These are phyloP conservation scores for Cotesia congregata DNA, from an alignment of 2,888 invertebrate genomes.

Conservation along the genomic window DNA sequence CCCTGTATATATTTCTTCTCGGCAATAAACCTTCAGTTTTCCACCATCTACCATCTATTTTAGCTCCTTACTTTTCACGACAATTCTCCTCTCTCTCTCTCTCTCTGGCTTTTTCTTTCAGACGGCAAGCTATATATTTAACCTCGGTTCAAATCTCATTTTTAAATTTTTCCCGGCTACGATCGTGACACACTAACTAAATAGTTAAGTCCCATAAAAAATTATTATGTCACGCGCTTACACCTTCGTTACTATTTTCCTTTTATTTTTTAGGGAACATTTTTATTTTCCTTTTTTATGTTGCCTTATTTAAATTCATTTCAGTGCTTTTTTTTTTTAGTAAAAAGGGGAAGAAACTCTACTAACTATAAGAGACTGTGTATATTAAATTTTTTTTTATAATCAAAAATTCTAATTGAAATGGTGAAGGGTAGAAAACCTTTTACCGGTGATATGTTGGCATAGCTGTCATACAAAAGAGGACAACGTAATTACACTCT, in stretches of 20 bases:
- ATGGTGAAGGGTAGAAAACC: too few species aligned
- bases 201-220: neutral
- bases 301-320: neutral
- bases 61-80: constrained; percentile 13
- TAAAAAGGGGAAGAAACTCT: too few species aligned
- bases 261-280: neutral
- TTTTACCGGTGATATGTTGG: too few species aligned
- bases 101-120: constrained; percentile 8
- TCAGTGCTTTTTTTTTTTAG: neutral
- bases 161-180: constrained; percentile 9
- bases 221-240: neutral
- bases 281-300: neutral
- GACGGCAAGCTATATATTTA: neutral
- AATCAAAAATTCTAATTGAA: too few species aligned
- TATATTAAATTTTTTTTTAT: too few species aligned
- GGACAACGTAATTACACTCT: too few species aligned
- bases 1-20: constrained; percentile 18
- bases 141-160: neutral
- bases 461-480: too few species aligned
- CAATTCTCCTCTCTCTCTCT: neutral
- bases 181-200: neutral
- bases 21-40: constrained; percentile 10
- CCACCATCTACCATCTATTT: constrained; percentile 21
- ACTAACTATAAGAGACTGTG: too few species aligned
- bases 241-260: neutral